Base-by-base conservation (phyloP, 2,797 vertebrate genomes). In the Myotis daubentonii region DNA sequence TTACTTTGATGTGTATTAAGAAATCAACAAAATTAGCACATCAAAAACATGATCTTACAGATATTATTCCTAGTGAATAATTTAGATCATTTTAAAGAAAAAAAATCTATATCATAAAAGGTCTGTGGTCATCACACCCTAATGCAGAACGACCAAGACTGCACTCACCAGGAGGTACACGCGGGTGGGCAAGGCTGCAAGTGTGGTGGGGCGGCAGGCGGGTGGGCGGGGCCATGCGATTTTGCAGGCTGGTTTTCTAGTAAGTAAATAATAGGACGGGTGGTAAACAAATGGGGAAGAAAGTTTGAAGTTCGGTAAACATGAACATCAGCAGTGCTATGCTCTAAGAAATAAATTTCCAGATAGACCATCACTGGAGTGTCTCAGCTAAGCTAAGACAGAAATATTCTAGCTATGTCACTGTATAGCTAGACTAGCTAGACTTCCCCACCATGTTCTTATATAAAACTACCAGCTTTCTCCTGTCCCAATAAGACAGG, bases 1-100 rank as follows among this genome's bases (percentile, higher is more conserved):
- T 74, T 74, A 66, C 30, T 85, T 88, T 93, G 44, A 94, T 94
- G 3, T 44, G 1, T 51, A 90, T 57, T 76, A 90, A 87, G 81
- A 89, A 75, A 89, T 55, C 22, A 74, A 51, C 11, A 36, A 78
- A 85, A 89, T 76, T 47, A 62, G 5, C 30, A 74, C 28, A 88
- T 68, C 22, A 62, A 86, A 76, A 71, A 72, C 5, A 57, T 38
- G 38, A 93, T 44, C 62, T 87, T 68, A 75, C 4, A 62, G 33
- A 76, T 84, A 87, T 33, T 36, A 62, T 0, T 84, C 1, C 19
- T 90, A 49, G 41, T 41, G 16, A 93, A 38, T 49, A 82, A 47
- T 86, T 81, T 78, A 60, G 30, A 6, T 62, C 12, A 85, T 51
- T 81, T 81, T 72, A 49, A 82, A 81, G 33, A 55, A 81, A 89